Conservation (phyloP, 2,113 vertebrate genomes). For the Dolichotis patagonum region DNA sequence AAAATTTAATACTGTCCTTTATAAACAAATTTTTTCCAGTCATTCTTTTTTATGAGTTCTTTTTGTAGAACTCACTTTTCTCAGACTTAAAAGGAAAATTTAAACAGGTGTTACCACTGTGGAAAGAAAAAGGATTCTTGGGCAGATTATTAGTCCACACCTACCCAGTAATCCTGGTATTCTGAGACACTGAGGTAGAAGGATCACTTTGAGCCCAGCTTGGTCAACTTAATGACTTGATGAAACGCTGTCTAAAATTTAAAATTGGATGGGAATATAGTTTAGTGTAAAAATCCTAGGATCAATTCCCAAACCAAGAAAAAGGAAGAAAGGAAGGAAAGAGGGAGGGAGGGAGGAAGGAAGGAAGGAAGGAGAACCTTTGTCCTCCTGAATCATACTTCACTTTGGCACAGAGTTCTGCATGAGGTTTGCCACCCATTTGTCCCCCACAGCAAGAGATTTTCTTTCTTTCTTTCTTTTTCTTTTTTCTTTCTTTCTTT, state of each 20-base stretch:
- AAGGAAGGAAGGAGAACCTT: not conserved
- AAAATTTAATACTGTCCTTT: not conserved
- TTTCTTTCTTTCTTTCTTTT: not conserved
- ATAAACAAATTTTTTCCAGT: not conserved
- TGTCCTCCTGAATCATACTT: not conserved
- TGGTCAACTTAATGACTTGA: not conserved
- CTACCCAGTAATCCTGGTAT: not conserved
- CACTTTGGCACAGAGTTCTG: not conserved
- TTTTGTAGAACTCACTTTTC: not conserved
- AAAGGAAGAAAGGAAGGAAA: not conserved
- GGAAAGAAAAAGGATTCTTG: not conserved
- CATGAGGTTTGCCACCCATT: not conserved
- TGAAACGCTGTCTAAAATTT: not conserved
- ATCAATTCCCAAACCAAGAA: not conserved
- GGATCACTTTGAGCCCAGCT: not conserved
- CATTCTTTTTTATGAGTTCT: not conserved
- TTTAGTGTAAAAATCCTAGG: not conserved
- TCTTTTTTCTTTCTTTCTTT: no score
- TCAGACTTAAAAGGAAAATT: not conserved
- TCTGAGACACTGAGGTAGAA: not conserved
- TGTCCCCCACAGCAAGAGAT: not conserved
- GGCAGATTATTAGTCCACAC: not conserved
- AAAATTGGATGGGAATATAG: not conserved
- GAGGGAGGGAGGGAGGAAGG: rapidly evolving
- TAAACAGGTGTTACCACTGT: not conserved